Conservation (phyloP, 2,797 vertebrate species). For the Scarus forsteni region DNA sequence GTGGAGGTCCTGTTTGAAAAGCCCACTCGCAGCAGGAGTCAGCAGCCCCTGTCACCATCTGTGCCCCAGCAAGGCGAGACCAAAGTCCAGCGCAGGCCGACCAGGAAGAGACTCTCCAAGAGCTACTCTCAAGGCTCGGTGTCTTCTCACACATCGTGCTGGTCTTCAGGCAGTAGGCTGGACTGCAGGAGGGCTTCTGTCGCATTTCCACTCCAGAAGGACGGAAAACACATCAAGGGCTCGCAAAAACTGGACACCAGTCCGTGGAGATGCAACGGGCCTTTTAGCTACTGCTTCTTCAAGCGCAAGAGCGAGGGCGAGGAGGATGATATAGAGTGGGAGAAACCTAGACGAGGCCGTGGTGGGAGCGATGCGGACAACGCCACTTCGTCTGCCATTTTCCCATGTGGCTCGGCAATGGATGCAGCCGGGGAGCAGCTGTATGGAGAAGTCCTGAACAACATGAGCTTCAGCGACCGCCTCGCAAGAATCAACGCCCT, state of each 20-base stretch:
- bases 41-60: conserved; percentile 81
- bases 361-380: conserved; percentile 30
- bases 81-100: conserved; percentile 84
- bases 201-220: conserved; percentile 86
- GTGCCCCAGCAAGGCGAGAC: conserved; percentile 77
- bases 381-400: conserved; percentile 56
- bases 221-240: conserved; percentile 87
- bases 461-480: conserved; percentile 90
- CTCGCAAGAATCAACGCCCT: conserved; percentile 89
- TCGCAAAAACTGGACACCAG: conserved; percentile 89
- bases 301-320: conserved; percentile 86
- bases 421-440: conserved; percentile 83
- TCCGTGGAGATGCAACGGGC: conserved; percentile 92
- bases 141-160: conserved; percentile 82
- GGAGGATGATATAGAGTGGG: conserved; percentile 90
- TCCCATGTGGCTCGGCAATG: conserved; percentile 58
- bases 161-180: conserved; percentile 81
- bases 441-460: conserved; percentile 85
- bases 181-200: conserved; percentile 83
- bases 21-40: conserved; percentile 78
- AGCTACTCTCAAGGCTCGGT: conserved; percentile 94
- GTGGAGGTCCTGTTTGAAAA: conserved; percentile 88
- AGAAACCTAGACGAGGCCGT: conserved; percentile 78
- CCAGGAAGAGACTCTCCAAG: conserved; percentile 93
- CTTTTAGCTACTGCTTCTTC: conserved; percentile 96